These are phyloP conservation scores for Tineola bisselliella DNA, from an alignment of 2,888 invertebrate species.

Conservation along the genomic window DNA sequence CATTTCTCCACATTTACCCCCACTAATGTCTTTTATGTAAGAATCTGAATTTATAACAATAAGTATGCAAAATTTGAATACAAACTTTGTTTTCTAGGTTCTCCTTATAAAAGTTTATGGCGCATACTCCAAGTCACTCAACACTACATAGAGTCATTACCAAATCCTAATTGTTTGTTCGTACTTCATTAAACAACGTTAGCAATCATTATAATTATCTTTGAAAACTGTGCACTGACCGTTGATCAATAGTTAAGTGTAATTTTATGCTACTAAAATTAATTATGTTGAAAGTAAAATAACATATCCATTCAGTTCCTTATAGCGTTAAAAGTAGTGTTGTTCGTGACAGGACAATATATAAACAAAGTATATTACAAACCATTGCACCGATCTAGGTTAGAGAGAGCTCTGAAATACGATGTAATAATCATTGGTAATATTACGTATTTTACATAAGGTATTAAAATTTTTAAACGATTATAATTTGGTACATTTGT, in stretches of 20 bases:
- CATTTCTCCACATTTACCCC: neutral
- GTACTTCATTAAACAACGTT: neutral
- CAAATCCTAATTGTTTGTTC: neutral
- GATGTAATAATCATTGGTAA: no score
- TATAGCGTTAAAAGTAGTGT: no score
- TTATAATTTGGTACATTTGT: neutral
- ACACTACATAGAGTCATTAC: neutral
- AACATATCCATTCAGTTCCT: no score
- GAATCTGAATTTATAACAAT: neutral
- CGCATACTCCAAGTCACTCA: neutral
- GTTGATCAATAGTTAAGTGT: neutral
- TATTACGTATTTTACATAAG: no score
- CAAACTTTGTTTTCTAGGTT: no score
- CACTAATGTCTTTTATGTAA: neutral
- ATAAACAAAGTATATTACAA: no score
- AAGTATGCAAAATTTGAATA: neutral
- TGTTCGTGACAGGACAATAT: no score
- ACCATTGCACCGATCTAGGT: no score
- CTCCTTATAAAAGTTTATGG: neutral
- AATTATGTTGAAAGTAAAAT: neutral
- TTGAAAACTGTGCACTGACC: neutral
- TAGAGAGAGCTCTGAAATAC: no score
- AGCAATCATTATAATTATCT: neutral
- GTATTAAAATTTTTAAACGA: neutral
- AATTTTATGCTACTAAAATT: neutral